phyloP scores from a whole-genome alignment of 2,113 vertebrate genomes.

The Dolichallabes microphthalmus region DNA sequence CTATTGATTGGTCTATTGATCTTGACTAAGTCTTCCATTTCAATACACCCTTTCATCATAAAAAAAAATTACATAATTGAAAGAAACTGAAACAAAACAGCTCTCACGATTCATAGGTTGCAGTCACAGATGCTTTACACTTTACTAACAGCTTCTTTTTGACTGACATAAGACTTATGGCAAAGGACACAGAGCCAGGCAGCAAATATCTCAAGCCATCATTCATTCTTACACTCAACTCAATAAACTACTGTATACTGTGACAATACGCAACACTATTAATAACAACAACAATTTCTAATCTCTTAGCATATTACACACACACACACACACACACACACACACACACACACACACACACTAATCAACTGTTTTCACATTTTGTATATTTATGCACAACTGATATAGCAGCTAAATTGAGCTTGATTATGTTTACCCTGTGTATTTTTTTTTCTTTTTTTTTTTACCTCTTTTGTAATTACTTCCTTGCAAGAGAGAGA shows the following conservation, averaged over 20 bases:
- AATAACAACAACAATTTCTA: neutral
- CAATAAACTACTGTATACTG: neutral
- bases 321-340: too few relatives aligned
- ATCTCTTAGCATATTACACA: neutral
- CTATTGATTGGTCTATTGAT: neutral
- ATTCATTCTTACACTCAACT: neutral
- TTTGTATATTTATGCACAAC: neutral
- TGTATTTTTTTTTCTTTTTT: neutral
- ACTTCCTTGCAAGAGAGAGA: neutral
- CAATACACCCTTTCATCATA: neutral
- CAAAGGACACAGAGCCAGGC: neutral
- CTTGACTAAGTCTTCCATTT: neutral
- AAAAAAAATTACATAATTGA: neutral
- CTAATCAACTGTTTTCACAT: neutral
- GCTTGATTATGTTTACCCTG: neutral
- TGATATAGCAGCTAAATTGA: neutral
- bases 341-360: neutral
- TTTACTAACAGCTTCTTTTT: neutral
- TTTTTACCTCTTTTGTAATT: neutral
- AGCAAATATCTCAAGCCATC: neutral
- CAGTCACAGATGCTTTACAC: neutral
- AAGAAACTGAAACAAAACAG: neutral
- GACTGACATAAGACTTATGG: neutral
- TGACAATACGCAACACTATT: neutral
- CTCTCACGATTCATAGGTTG: neutral